Percentiles rank a stretch among this genome's conserved stretches.
phyloP scores from a whole-genome alignment of 2,797 vertebrate genomes.

The Pelodytes ibericus region DNA sequence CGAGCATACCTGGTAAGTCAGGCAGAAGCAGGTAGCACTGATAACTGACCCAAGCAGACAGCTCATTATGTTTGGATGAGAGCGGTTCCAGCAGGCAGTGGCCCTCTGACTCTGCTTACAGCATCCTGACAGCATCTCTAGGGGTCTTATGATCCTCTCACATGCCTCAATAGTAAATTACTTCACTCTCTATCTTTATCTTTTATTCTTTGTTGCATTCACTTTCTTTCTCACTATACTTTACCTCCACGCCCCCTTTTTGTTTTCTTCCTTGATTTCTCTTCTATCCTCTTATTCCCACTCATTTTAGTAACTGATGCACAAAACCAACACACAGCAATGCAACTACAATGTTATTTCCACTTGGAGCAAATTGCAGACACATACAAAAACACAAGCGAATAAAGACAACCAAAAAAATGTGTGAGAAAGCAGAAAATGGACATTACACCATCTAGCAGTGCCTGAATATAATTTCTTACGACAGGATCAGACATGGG shows the following conservation, averaged over 20 bases:
- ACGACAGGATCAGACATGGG: background rate
- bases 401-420: background rate
- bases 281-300: background rate
- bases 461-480: background rate
- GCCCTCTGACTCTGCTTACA: conserved; percentile 35
- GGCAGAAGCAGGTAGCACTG: conserved; percentile 48
- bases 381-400: background rate
- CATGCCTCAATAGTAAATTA: conserved; percentile 15
- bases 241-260: background rate
- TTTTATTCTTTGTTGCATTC: background rate
- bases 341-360: background rate
- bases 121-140: conserved; percentile 14
- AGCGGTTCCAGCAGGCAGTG: conserved; percentile 28
- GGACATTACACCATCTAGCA: background rate
- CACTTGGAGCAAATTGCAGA: background rate
- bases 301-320: background rate
- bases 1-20: conserved; percentile 46
- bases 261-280: background rate
- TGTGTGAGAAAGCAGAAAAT: background rate
- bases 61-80: conserved; percentile 51
- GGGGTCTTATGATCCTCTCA: conserved; percentile 7
- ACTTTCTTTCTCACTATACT: background rate
- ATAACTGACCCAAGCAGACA: conserved; percentile 46
- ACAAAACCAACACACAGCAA: background rate
- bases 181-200: background rate